Percentiles rank a stretch among this genome's conserved stretches.
Evolutionary conservation across 2,797 vertebrate genomes (phyloP).

Genomic region (Tenualosa ilisha): DNA sequence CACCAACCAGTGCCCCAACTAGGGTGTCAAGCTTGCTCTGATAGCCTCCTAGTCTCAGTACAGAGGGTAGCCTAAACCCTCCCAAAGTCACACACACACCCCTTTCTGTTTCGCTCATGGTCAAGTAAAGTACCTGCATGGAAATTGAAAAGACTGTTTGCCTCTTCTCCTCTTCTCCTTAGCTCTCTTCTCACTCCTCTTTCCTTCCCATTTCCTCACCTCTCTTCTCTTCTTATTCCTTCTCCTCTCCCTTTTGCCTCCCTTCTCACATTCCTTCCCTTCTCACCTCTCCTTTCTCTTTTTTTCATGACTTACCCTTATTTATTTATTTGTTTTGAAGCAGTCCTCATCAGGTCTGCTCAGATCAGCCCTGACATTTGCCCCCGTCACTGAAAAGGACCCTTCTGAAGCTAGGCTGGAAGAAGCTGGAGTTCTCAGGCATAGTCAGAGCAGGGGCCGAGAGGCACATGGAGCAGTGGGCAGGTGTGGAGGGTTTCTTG

Average conservation of each 20-base stretch:
- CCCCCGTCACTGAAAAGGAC: constrained; percentile 63
- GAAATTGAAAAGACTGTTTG: too few relatives aligned
- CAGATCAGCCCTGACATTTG: constrained; percentile 68
- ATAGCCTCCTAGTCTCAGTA: neutral
- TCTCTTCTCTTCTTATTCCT: too few relatives aligned
- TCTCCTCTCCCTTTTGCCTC: neutral
- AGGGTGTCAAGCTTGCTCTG: neutral
- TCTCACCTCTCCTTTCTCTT: neutral
- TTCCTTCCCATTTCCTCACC: too few relatives aligned
- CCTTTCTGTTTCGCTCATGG: neutral
- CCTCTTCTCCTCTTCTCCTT: neutral
- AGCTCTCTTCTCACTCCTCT: too few relatives aligned
- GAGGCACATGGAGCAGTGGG: neutral
- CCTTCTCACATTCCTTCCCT: constrained; percentile 29
- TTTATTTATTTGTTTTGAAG: constrained; percentile 11
- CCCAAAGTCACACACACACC: neutral
- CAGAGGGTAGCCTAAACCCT: neutral
- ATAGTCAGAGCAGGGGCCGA: neutral
- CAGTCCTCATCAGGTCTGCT: constrained; percentile 61
- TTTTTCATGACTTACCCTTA: neutral
- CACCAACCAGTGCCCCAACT: neutral
- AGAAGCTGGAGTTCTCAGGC: constrained; percentile 48
- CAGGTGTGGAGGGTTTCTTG: neutral
- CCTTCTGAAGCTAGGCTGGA: constrained; percentile 57
- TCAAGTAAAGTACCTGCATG: neutral